Percentiles rank a stretch among this genome's conserved stretches.
Evolutionary conservation across 2,797 vertebrate species (phyloP).

Genomic region (Xiphophorus birchmanni): DNA sequence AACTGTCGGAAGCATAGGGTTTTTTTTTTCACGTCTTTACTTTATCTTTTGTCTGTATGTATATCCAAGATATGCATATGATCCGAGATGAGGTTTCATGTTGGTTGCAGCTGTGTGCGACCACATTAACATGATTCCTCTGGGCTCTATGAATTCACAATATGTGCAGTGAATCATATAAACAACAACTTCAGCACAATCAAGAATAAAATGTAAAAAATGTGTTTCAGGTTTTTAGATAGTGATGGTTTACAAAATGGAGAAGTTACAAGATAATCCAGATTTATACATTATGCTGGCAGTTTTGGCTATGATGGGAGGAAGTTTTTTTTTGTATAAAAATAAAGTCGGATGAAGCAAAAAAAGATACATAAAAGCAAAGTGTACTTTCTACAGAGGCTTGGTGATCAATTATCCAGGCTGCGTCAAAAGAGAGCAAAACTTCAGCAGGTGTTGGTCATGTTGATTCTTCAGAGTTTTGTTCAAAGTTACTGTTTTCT

Average conservation of each 20-base stretch:
- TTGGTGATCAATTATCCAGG: background rate
- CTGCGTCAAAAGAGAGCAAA: background rate
- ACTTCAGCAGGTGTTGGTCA: background rate
- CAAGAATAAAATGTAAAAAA: background rate
- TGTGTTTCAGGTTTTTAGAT: background rate
- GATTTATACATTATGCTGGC: background rate
- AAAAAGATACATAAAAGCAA: background rate
- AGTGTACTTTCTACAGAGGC: background rate
- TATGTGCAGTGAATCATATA: slow-evolving; percentile 44
- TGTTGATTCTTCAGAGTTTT: background rate
- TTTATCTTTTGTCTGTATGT: slow-evolving; percentile 33
- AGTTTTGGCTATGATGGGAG: background rate
- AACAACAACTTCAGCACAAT: slow-evolving; percentile 10
- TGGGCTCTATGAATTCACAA: slow-evolving; percentile 43
- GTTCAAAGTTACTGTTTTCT: background rate
- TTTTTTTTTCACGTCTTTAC: slow-evolving; percentile 10
- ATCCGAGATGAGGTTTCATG: slow-evolving; percentile 42
- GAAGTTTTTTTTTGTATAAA: background rate
- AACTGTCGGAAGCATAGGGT: background rate
- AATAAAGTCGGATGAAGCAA: background rate
- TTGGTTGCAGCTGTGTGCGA: slow-evolving; percentile 43
- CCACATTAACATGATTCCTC: slow-evolving; percentile 58
- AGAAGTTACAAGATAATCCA: background rate
- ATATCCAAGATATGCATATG: slow-evolving; percentile 22
- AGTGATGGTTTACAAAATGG: background rate